Conservation (phyloP, 2,113 vertebrate species). For the Ciconia stormi region DNA sequence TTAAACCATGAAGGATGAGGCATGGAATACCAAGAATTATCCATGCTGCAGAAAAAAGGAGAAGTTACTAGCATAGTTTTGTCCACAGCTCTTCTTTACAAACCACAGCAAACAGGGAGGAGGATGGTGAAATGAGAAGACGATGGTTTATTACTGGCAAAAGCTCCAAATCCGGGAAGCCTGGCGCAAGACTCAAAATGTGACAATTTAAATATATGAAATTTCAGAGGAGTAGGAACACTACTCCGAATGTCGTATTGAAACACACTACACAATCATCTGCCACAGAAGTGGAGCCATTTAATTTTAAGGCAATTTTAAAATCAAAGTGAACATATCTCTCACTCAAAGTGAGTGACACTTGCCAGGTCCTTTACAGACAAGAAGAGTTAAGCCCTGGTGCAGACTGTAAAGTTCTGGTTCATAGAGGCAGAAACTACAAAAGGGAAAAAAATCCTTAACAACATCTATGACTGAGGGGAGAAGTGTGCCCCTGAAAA, state of each 20-base stretch:
- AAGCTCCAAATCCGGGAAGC: neutral
- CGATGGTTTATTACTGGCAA: neutral
- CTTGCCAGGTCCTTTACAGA: slow-evolving; percentile 22
- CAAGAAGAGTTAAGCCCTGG: neutral
- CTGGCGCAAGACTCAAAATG: neutral
- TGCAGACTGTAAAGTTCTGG: neutral
- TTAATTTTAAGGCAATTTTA: slow-evolving; percentile 62
- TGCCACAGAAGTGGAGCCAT: slow-evolving; percentile 15
- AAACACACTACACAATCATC: slow-evolving; percentile 31
- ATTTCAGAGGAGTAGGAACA: slow-evolving; percentile 6
- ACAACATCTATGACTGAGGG: neutral
- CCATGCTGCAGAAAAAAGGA: neutral
- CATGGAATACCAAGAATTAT: slow-evolving; percentile 22
- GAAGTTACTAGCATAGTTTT: neutral
- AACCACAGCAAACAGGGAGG: neutral
- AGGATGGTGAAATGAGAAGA: neutral
- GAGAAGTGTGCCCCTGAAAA: neutral
- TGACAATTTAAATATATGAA: slow-evolving; percentile 34
- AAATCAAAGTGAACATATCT: slow-evolving; percentile 44
- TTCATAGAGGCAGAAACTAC: neutral
- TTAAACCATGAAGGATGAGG: slow-evolving; percentile 15
- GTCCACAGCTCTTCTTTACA: neutral
- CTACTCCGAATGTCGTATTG: slow-evolving; percentile 21
- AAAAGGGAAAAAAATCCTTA: neutral
- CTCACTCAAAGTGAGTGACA: slow-evolving; percentile 43